Base-by-base conservation (phyloP, 1,140 invertebrate genomes). In the Saccostrea echinata region DNA sequence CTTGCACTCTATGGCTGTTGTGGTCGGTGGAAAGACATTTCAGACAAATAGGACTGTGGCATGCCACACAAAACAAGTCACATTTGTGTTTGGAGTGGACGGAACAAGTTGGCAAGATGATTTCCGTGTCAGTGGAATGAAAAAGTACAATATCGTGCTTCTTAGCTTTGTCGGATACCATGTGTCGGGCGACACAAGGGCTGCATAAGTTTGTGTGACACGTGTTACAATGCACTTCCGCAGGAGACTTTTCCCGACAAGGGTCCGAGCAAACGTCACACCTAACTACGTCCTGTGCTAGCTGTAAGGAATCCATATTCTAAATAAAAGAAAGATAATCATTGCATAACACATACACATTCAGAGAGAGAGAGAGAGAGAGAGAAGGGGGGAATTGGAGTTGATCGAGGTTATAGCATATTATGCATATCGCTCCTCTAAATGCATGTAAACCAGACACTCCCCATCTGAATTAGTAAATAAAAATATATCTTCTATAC, bases 141-240 rank as follows among this genome's bases (percentile, higher is more conserved):
- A 76, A 76, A 27, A 76, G 68, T 33, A 30, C 68, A 30, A 76
- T 33, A 2, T 76, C 68, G 12, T 76, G 68, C 33, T 33, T 76
- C 68, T 30, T 76, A 16, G 68, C 33, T 30, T 16, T 76, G 30
- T 76, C 68, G 24, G 27, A 33, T 30, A 8, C 27, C 68, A 76
- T 76, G 27, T 76, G 68, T 33, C 11, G 33, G 68, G 27, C 68
- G 27, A 76, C 68, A 76, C 68, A 76, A 30, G 68, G 68, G 18
- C 68, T 76, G 68, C 68, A 76, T 3, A 76, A 24, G 27, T 76
- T 76, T 13, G 68, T 76, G 68, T 76, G 68, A 33, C 68, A 76
- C 11, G 68, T 76, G 68, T 76, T 76, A 18, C 68, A 76, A 33
- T 30, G 68, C 11, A 76, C 68, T 30, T 76, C 68, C 68, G 68